Evolutionary conservation across 2,888 invertebrate genomes (phyloP).

Genomic region (Nephrotoma guestfalica): DNA sequence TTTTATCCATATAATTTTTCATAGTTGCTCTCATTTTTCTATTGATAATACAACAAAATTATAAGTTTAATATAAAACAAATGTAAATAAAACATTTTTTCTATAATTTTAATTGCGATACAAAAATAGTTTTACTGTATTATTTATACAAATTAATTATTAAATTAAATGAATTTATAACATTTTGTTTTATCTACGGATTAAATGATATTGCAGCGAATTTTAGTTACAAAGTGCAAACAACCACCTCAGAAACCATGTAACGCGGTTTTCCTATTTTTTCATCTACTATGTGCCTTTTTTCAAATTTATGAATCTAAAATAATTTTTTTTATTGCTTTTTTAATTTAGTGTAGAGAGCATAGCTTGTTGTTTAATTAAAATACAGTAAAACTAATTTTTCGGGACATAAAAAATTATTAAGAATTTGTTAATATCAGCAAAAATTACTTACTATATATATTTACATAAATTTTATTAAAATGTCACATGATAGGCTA

Average conservation of each 20-base stretch:
- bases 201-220: background rate
- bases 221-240: background rate
- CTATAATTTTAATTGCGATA: background rate
- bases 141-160: background rate
- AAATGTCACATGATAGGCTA: background rate
- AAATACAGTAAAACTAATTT: background rate
- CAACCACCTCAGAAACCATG: background rate
- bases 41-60: background rate
- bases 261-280: background rate
- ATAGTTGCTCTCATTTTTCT: background rate
- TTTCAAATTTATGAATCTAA: background rate
- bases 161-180: background rate
- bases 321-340: background rate
- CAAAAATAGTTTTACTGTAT: background rate
- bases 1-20: background rate
- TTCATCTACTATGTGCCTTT: background rate
- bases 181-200: background rate
- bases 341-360: background rate
- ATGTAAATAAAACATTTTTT: background rate
- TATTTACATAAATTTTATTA: background rate
- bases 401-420: background rate
- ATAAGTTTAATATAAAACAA: background rate
- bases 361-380: background rate
- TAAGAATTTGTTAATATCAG: background rate
- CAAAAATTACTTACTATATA: background rate